Evolutionary conservation across 2,113 vertebrate genomes (phyloP), one percentile per base, ranked within the genome.

Genomic region (Onychostoma macrolepis): DNA sequence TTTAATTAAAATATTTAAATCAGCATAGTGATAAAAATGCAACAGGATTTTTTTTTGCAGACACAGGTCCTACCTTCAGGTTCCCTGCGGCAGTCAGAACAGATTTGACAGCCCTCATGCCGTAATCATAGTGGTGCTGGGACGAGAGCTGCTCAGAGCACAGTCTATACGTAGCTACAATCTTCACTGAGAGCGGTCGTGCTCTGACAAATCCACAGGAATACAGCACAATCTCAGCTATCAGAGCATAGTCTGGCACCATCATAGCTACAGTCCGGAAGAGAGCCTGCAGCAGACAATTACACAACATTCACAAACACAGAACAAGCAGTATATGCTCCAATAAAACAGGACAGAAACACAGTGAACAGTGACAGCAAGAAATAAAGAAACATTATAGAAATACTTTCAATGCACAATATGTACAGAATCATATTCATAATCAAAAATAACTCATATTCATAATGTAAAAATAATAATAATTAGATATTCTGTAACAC

Each of bases 91-190:
- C 98, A 88, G 98, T 96, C 84, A 99, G 93, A 15, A 99, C 98
- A 15, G 98, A 98, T 94, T 99, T 99, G 21, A 99, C 97, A 24
- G 98, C 98, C 89, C 98, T 95, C 98, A 99, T 99, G 26, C 98
- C 98, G 0, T 99, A 99, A 92, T 99, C 98, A 61, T 99, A 99
- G 92, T 99, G 98, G 90, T 97, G 98, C 72, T 99, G 98, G 2
- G 98, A 99, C 2, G 98, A 99, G 53, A 99, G 97, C 91, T 99
- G 98, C 56, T 99, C 98, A 5, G 98, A 99, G 76, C 98, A 99
- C 76, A 99, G 96, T 87, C 97, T 96, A 91, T 99, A 99, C 28
- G 98, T 99, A 98, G 97, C 97, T 82, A 97, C 97, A 2, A 97
- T 98, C 89, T 98, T 98, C 85, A 97, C 95, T 0, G 97, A 98